Evolutionary conservation across 2,797 vertebrate genomes (phyloP).

Genomic region (Epinephelus malabaricus): DNA sequence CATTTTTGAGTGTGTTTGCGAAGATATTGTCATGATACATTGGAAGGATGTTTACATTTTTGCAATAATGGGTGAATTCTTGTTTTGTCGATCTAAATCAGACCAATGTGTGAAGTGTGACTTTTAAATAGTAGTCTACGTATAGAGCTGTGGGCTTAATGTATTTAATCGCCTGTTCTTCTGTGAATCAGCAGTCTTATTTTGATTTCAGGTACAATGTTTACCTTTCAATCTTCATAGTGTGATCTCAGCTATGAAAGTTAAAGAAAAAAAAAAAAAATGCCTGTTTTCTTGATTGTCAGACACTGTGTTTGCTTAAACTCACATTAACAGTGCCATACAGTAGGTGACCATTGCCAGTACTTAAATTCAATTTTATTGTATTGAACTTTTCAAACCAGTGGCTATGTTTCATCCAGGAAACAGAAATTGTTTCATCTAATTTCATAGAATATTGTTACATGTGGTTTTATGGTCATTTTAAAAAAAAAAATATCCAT

Average conservation of each 20-base stretch:
- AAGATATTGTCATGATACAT: conserved; percentile 75
- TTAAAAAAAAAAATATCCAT: conserved; percentile 40
- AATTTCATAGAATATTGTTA: conserved; percentile 55
- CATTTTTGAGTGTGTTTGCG: conserved; percentile 73
- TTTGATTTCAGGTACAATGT: conserved; percentile 73
- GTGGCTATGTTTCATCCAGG: conserved; percentile 51
- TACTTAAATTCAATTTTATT: conserved; percentile 49
- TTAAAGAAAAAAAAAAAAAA: conserved; percentile 34
- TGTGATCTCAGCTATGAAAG: conserved; percentile 63
- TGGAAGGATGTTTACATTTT: conserved; percentile 83
- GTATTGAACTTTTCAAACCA: conserved; percentile 56
- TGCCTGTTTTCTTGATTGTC: conserved; percentile 64
- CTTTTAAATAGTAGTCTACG: conserved; percentile 56
- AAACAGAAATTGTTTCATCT: conserved; percentile 38
- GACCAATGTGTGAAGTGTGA: conserved; percentile 76
- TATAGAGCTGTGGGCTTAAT: conserved; percentile 67
- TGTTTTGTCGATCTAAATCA: conserved; percentile 70
- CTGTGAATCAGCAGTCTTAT: conserved; percentile 71
- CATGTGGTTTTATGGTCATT: conserved; percentile 62
- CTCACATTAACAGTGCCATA: conserved; percentile 76
- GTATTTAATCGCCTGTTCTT: conserved; percentile 65
- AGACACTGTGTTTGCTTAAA: conserved; percentile 62
- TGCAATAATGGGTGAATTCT: conserved; percentile 84
- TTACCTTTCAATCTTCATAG: conserved; percentile 65
- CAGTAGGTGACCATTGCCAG: conserved; percentile 62